Evolutionary conservation across 2,113 vertebrate species (phyloP), one percentile per base, ranked within the genome.

Genomic region (Psammodynastes pulverulentus): DNA sequence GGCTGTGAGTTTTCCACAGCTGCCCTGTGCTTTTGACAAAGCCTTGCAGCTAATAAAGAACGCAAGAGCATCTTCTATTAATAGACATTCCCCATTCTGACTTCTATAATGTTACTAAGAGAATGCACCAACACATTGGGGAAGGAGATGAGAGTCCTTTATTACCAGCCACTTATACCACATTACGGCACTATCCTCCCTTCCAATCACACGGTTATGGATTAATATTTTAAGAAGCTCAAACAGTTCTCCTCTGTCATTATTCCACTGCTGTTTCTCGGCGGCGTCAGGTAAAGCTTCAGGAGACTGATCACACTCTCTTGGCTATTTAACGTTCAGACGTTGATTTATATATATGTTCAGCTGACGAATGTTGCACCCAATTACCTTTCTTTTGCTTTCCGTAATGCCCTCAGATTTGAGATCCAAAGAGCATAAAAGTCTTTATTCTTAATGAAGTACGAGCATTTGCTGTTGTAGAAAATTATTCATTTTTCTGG

Each of bases 161-260:
- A 92, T 90, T 19, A 90, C 91, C 93, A 95, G 94, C 93, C 94
- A 96, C 95, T 95, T 90, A 43, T 92, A 94, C 93, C 90, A 84
- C 90, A 84, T 95, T 96, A 95, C 39, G 56, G 93, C 89, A 93
- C 95, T 89, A 89, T 93, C 94, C 93, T 95, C 95, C 90, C 89
- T 94, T 93, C 5, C 90, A 95, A 95, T 88, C 92, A 94, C 95
- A 95, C 26, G 86, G 88, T 17, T 96, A 93, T 49, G 26, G 24
- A 94, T 91, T 93, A 95, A 94, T 93, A 51, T 54, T 24, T 0
- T 51, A 90, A 94, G 93, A 92, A 93, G 92, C 87, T 4, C 13
- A 0, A 79, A n/a, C 8, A 95, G 94, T 95, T 94, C 93, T 93
- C 39, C 85, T 67, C 88, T 92, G 86, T 93, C 93, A 88, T 95